A percentile compares a stretch with the other conserved stretches of the same genome.
These are phyloP conservation scores for Asarcornis scutulata DNA, from an alignment of 2,113 vertebrate species.

Conservation along the genomic window DNA sequence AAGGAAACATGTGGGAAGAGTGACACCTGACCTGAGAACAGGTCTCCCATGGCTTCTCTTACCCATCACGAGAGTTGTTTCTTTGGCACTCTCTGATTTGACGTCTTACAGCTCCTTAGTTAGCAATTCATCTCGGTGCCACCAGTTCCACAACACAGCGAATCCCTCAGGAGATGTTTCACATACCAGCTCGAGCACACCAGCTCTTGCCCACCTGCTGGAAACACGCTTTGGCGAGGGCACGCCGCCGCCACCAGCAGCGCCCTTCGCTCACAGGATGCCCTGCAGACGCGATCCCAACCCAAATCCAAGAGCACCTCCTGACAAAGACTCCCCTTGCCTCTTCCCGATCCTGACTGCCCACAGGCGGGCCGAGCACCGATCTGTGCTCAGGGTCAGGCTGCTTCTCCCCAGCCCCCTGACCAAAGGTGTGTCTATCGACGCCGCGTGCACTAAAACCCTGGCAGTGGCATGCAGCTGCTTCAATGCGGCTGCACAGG, in stretches of 20 bases:
- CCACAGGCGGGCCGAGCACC: fast-evolving
- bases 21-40: background rate
- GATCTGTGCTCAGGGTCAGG: background rate
- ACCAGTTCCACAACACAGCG: background rate
- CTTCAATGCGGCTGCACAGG: fast-evolving
- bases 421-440: background rate
- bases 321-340: background rate
- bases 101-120: background rate
- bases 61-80: background rate
- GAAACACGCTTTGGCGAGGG: background rate
- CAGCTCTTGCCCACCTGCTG: background rate
- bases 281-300: background rate
- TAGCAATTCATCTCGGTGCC: background rate
- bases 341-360: too few species aligned
- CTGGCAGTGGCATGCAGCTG: fast-evolving
- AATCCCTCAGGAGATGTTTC: background rate
- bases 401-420: background rate
- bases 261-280: background rate
- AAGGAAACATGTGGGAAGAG: background rate
- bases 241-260: fast-evolving
- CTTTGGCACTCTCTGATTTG: background rate
- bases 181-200: background rate
- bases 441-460: fast-evolving
- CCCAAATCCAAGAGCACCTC: background rate
- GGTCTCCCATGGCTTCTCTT: background rate